Base-by-base conservation (phyloP, 2,888 invertebrate species). In the Lasioglossum calceatum region DNA sequence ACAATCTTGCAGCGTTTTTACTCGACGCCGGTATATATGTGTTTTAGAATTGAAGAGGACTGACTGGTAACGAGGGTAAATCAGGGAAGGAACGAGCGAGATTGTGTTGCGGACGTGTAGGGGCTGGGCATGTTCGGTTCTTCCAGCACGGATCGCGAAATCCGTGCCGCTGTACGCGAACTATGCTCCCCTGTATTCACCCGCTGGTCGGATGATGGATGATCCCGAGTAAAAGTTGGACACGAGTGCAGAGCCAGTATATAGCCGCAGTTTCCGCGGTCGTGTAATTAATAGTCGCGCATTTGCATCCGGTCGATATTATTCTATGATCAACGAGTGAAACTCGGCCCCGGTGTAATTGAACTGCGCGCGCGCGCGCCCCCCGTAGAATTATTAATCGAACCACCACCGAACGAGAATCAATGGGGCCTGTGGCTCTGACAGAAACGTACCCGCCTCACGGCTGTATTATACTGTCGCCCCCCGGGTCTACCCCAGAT, bases 241-340 rank as follows among this genome's bases (percentile, higher is more conserved):
- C 79, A 32, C 72, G 44, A 58, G 44, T 36, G 74, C 70, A 70
- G 78, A 83, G 78, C 79, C 77, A 36, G 80, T 84, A 58, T 81
- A 76, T 58, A 77, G 74, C 77, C 83, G 76, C 78, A 78, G 77
- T 79, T 81, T 80, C 79, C 78, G 75, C 78, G 77, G 81, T 64
- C 71, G 79, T 78, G 84, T 87, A 87, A 88, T 87, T 88, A 86
- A 88, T 87, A 87, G 87, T 83, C 87, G 61, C 81, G 32, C 79
- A 86, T 84, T 84, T 79, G 76, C 85, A 79, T 85, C 79, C 77
- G 74, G 70, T 61, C 73, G 87, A 88, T 85, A 88, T 88, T 87
- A 85, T 88, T 87, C 81, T 70, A 82, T 87, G 85, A 88, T 88
- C 85, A 87, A 86, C 87, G 84, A 79, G 87, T 76, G 85, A 86